A percentile compares a stretch with the other conserved stretches of the same genome.
Evolutionary conservation across 2,797 vertebrate genomes (phyloP).

Genomic region (Acanthiza pusilla): DNA sequence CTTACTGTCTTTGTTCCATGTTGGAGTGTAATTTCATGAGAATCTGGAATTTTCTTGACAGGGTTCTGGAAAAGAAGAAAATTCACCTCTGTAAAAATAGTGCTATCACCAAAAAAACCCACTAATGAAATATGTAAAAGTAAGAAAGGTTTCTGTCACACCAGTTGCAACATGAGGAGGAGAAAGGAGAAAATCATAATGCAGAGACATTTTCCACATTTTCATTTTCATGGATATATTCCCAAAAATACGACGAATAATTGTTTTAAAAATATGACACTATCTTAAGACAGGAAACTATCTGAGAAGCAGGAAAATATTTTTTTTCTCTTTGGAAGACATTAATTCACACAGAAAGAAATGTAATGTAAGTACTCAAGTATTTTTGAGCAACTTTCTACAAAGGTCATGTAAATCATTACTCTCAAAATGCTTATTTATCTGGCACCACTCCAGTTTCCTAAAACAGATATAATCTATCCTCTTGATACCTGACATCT

Average conservation of each 20-base stretch:
- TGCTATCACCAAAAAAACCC: rapidly evolving
- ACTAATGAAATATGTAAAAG: not conserved
- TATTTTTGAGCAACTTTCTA: not conserved
- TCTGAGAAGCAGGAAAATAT: not conserved
- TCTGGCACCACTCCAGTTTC: not conserved
- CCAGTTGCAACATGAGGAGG: not conserved
- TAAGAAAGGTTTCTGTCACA: not conserved
- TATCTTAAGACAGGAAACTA: not conserved
- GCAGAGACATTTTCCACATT: not conserved
- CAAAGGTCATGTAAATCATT: not conserved
- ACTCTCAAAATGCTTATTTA: constrained; percentile 27
- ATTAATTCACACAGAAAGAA: not conserved
- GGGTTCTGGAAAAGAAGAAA: constrained; percentile 79
- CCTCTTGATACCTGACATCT: not conserved
- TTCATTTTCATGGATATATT: not conserved
- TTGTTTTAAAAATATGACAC: not conserved
- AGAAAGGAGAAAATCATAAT: not conserved
- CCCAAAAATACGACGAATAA: not conserved
- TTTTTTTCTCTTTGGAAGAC: not conserved
- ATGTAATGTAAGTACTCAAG: not conserved
- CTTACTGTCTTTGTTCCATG: constrained; percentile 94
- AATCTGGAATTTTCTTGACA: constrained; percentile 93
- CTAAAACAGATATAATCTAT: constrained; percentile 27
- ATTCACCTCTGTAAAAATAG: not conserved
- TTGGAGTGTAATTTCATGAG: constrained; percentile 93